Percentiles rank a stretch among this genome's conserved stretches.
Conservation (phyloP, 2,888 invertebrate genomes). For the Oligia strigilis region DNA sequence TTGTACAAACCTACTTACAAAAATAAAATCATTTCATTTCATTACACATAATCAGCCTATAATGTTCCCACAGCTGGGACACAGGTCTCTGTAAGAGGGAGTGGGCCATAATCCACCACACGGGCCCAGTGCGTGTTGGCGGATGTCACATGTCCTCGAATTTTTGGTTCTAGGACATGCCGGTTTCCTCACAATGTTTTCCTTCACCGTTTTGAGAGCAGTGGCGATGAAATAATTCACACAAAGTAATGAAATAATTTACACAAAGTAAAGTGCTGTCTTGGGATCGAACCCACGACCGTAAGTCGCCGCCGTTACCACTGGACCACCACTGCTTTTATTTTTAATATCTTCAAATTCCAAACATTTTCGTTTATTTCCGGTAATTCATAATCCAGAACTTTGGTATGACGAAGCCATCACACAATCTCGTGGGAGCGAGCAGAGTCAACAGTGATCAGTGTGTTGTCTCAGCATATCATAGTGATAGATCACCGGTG, state of each 20-base stretch:
- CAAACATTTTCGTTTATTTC: conserved; percentile 7
- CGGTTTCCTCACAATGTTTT: too few species aligned
- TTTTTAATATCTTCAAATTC: background rate
- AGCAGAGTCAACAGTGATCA: conserved; percentile 71
- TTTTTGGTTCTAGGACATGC: background rate
- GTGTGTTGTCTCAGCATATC: conserved; percentile 77
- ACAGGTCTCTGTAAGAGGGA: background rate
- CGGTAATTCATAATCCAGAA: conserved; percentile 26
- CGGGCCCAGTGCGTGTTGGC: background rate
- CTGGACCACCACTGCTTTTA: background rate
- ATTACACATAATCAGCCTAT: too few species aligned
- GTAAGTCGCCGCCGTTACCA: background rate
- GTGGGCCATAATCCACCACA: background rate
- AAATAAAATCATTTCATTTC: too few species aligned
- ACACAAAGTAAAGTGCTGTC: background rate
- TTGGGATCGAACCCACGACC: background rate
- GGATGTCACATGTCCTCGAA: background rate
- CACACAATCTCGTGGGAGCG: conserved; percentile 77
- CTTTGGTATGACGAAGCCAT: conserved; percentile 65
- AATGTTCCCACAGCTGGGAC: too few species aligned
- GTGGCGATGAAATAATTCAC: background rate
- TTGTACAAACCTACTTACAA: too few species aligned
- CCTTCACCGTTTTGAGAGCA: too few species aligned
- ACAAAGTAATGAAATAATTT: background rate
- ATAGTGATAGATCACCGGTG: conserved; percentile 75